Evolutionary conservation across 2,797 vertebrate species (phyloP).

Genomic region (Apodemus agrarius): DNA sequence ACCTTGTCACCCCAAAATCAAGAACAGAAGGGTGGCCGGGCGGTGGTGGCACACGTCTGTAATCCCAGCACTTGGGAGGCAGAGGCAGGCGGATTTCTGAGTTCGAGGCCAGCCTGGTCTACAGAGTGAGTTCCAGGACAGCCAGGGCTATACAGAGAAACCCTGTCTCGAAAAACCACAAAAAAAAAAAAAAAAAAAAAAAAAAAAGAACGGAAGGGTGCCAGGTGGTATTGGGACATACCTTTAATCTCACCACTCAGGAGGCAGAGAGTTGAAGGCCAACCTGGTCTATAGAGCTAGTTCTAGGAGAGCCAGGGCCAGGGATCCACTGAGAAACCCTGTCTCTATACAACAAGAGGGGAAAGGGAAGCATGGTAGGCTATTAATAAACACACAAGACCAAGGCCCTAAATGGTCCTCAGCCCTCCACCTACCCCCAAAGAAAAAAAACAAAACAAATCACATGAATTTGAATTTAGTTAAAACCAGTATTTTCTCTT

Average conservation of each 20-base stretch:
- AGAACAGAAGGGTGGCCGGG: neutral
- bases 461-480: constrained; percentile 42
- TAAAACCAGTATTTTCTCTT: constrained; percentile 26
- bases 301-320: neutral
- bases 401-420: too few relatives aligned
- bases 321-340: neutral
- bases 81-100: neutral
- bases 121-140: neutral
- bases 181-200: too few relatives aligned
- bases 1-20: neutral
- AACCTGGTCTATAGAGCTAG: neutral
- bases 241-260: neutral
- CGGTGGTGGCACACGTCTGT: neutral
- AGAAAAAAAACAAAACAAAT: neutral
- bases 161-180: neutral
- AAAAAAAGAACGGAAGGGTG: neutral
- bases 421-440: neutral
- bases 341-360: neutral
- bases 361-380: neutral
- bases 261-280: neutral
- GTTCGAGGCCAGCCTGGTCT: neutral
- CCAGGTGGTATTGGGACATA: rapidly evolving
- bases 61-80: neutral
- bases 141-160: neutral
- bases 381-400: neutral